Base-by-base conservation (phyloP, 2,797 vertebrate species). In the Morelia viridis region DNA sequence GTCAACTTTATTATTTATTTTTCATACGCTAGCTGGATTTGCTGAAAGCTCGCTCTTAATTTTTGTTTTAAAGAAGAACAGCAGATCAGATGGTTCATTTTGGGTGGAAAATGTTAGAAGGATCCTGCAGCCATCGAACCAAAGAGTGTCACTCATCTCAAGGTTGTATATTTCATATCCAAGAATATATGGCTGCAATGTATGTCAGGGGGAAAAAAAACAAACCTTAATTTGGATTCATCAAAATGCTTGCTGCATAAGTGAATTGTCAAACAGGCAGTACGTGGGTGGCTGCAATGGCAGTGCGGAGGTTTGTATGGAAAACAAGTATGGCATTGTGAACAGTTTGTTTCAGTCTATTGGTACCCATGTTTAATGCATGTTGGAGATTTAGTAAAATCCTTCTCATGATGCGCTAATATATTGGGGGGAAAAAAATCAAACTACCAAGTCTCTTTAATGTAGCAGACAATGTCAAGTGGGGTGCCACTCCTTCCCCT, bases 291-390 rank as follows among this genome's bases (percentile, higher is more conserved):
- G 97, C 95, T 97, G 96, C 96, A 97, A 97, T 97, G 97, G 97
- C 96, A 98, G 97, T 96, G 96, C 96, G 96, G 96, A 97, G 97
- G 97, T 98, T 98, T 98, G 97, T 97, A 97, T 98, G 96, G 97
- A 96, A 98, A 98, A 97, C 97, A 98, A 97, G 96, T 97, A 97
- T 97, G 97, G 97, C 97, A 97, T 96, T 97, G 97, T 97, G 97
- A 96, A 97, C 97, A 97, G 96, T 97, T 95, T 96, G 95, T 96
- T 96, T 96, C 94, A 92, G 96, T 95, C 80, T 96, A 94, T 97
- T 97, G 97, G 96, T 97, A 97, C 95, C 96, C 96, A 93, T 94
- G 95, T 92, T 92, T 95, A 97, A 94, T 95, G 92, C 95, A 96
- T 95, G 83, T 87, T 95, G 96, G 61, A 87, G 94, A 94, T 97